These are phyloP conservation scores for Bujurquina vittata DNA, from an alignment of 2,113 vertebrate species.

Conservation along the genomic window DNA sequence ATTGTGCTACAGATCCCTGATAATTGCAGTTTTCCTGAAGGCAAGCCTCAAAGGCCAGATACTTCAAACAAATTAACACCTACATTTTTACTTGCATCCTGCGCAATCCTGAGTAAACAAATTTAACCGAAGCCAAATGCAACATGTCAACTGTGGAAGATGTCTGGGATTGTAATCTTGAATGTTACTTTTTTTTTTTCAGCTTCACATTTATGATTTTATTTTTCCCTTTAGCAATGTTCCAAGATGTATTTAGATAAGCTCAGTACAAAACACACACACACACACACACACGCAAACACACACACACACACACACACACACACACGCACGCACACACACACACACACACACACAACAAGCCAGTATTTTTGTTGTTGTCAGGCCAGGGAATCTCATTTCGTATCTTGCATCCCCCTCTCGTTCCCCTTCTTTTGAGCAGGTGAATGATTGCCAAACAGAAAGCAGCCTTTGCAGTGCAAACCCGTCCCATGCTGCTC, in stretches of 20 bases:
- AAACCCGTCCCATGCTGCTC: constrained; percentile 72
- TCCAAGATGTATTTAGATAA: constrained; percentile 3
- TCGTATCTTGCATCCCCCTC: not conserved
- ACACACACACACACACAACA: not conserved
- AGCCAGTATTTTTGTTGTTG: not conserved
- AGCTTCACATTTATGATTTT: constrained; percentile 5
- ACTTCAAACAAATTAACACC: constrained; percentile 35
- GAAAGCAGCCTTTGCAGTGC: constrained; percentile 65
- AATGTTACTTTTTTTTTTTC: not conserved
- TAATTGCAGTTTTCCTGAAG: constrained; percentile 42
- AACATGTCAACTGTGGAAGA: not conserved
- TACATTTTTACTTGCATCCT: not conserved
- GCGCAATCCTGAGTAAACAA: not conserved
- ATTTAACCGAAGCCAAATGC: not conserved
- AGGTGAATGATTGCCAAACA: constrained; percentile 83
- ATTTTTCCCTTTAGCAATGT: not conserved
- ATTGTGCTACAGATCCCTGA: constrained; percentile 22
- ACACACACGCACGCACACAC: too few species aligned
- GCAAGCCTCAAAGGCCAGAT: constrained; percentile 20
- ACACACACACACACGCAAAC: not conserved
- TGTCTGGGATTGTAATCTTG: not conserved
- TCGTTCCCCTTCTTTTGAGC: constrained; percentile 20
- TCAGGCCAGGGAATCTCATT: not conserved
- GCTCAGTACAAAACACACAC: not conserved
- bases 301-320: too few species aligned